Evolutionary conservation across 2,888 invertebrate species (phyloP), one percentile per base, ranked within the genome.

Genomic region (Perizoma flavofasciatum): DNA sequence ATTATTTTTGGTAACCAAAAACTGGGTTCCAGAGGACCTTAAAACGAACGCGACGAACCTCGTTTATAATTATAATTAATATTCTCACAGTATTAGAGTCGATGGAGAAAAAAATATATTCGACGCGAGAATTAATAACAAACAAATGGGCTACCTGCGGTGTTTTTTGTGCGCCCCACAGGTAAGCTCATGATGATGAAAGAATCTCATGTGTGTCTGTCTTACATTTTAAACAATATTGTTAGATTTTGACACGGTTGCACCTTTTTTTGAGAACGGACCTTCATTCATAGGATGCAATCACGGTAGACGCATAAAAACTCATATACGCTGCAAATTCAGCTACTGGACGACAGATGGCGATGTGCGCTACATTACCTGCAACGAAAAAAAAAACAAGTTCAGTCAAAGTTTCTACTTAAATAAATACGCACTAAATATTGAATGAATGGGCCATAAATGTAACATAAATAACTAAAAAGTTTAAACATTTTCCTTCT

Each of bases 31-130:
- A 78, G 78, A 75, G 81, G 83, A 83, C 83, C 85, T 83, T 82
- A 76, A 80, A 85, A 83, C 83, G 83, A 86, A 86, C 85, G 83
- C 86, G 88, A 87, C 86, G 87, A 88, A 75, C 77, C 80, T 86
- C 88, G 91, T 88, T 91, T 89, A 91, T 90, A 92, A 92, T 90
- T 90, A 89, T 92, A 92, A 92, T 92, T 92, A 92, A 92, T 92
- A 92, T 89, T 91, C 92, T 88, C 87, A 89, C 88, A 86, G 89
- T 87, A 90, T 90, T 88, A 91, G 88, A 88, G 83, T 86, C 88
- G 89, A 82, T 84, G 89, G 83, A 78, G 79, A 77, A 75, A 87
- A 89, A 85, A 86, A 78, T 78, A 84, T 84, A 86, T 86, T 85
- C 89, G 88, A 89, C 83, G 88, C 90, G 89, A 89, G 92, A 91